Evolutionary conservation across 2,888 invertebrate species (phyloP).

Genomic region (Busseola fusca): DNA sequence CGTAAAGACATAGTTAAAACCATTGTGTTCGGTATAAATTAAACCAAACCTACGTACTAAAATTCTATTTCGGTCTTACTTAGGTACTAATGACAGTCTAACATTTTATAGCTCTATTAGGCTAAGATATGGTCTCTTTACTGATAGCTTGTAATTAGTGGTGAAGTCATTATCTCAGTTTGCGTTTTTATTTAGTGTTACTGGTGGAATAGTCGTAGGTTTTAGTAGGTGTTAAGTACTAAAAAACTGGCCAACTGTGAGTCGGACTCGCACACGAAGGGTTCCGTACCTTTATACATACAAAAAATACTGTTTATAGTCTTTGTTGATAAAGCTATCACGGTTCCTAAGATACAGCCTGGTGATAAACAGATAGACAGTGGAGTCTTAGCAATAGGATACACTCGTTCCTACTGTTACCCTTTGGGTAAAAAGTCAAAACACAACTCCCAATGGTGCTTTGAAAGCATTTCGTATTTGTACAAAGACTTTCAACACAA

Average conservation of each 20-base stretch:
- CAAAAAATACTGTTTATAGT: too few species aligned
- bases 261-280: too few species aligned
- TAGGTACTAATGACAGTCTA: slow-evolving; percentile 12
- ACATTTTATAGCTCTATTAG: slow-evolving; percentile 36
- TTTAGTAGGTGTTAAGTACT: not conserved
- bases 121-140: slow-evolving; percentile 20
- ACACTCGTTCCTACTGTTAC: too few species aligned
- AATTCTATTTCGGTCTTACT: slow-evolving; percentile 13
- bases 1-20: not conserved
- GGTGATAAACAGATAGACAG: too few species aligned
- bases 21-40: not conserved
- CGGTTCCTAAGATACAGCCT: too few species aligned
- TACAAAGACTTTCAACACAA: not conserved
- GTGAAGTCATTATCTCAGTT: slow-evolving; percentile 16
- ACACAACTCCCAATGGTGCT: too few species aligned
- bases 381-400: too few species aligned
- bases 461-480: not conserved
- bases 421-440: too few species aligned
- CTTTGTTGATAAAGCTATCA: too few species aligned
- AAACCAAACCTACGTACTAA: slow-evolving; percentile 1
- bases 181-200: slow-evolving; percentile 16
- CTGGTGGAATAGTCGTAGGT: slow-evolving; percentile 6
- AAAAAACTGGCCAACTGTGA: not conserved
- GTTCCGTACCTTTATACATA: too few species aligned
- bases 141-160: slow-evolving; percentile 24